Base-by-base conservation (phyloP, 2,113 vertebrate species). In the Pseudorhombus dupliciocellatus region DNA sequence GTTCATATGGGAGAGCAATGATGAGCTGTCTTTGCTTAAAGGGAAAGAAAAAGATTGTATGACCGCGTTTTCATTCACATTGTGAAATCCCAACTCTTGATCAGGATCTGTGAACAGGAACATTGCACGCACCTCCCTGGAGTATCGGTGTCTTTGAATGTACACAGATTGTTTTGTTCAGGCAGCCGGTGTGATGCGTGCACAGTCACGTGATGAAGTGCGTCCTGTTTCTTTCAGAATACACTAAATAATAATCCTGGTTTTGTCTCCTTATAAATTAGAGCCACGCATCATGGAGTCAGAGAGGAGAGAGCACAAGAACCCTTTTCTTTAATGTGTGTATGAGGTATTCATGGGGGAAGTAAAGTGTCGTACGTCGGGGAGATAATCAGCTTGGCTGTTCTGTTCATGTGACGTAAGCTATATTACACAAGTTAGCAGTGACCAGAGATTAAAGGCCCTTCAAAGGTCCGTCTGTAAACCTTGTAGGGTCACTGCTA, bases 211-310 rank as follows among this genome's bases (percentile, higher is more conserved):
- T 11, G 42, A 67, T 68, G 25, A 54, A 30, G 10, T n/a, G 9
- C 48, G 65, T 63, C 56, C 56, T 66, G 51, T 79, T 79, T 73
- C 52, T 15, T 34, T 22, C 4, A 22, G 14, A 3, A 78, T 75
- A n/a, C n/a, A n/a, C n/a, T n/a, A n/a, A n/a, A n/a, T n/a, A n/a
- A n/a, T n/a, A n/a, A n/a, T n/a, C n/a, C n/a, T n/a, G n/a, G n/a
- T n/a, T 42, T 63, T 42, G 0, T 6, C 9, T 59, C 30, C 20
- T 48, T 26, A 44, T 15, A 50, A 59, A 51, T 8, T 44, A 14
- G 9, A 20, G 22, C 8, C 22, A 16, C 37, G 58, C 22, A 18
- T 59, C 31, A 26, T n/a, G 16, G 25, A n/a, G 16, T 24, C 54
- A 56, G 26, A 30, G n/a, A 56, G 18, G 28, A 56, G 34, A 9